Conservation (phyloP, 2,888 invertebrate species). For the Dasypogon diadema region DNA sequence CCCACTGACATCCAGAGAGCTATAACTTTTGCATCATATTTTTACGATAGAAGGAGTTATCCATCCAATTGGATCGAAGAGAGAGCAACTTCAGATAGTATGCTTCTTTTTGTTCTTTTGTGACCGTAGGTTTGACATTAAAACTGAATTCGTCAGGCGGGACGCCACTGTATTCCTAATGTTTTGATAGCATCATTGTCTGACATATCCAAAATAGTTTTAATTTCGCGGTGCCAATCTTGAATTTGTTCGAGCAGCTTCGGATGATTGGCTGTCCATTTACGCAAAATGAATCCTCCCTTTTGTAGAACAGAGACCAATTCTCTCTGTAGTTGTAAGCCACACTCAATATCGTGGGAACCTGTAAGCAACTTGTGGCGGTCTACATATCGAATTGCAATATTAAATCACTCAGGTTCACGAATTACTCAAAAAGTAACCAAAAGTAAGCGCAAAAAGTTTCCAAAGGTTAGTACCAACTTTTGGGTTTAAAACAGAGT, state of each 20-base stretch:
- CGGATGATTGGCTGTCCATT: neutral
- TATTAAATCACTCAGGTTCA: too few species aligned
- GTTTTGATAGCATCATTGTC: neutral
- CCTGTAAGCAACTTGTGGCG: neutral
- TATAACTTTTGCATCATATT: constrained; percentile 55
- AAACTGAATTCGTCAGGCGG: neutral
- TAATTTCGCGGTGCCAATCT: neutral
- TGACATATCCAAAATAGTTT: neutral
- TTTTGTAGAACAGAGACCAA: neutral
- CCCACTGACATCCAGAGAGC: constrained; percentile 50
- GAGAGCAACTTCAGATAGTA: constrained; percentile 39
- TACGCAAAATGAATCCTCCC: neutral
- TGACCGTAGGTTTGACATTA: neutral
- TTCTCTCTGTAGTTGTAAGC: neutral
- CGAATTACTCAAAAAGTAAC: too few species aligned
- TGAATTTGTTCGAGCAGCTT: neutral
- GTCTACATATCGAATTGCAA: neutral
- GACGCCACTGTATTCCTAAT: neutral
- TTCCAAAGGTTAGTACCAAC: too few species aligned
- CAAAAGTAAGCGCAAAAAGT: too few species aligned
- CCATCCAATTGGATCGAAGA: constrained; percentile 56
- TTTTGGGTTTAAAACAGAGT: too few species aligned
- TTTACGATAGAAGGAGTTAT: constrained; percentile 54
- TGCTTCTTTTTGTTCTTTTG: neutral
- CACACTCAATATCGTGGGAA: neutral